Evolutionary conservation across 1,140 invertebrate genomes (phyloP), one percentile per base, ranked within the genome.

Genomic region (Ips nitidus): DNA sequence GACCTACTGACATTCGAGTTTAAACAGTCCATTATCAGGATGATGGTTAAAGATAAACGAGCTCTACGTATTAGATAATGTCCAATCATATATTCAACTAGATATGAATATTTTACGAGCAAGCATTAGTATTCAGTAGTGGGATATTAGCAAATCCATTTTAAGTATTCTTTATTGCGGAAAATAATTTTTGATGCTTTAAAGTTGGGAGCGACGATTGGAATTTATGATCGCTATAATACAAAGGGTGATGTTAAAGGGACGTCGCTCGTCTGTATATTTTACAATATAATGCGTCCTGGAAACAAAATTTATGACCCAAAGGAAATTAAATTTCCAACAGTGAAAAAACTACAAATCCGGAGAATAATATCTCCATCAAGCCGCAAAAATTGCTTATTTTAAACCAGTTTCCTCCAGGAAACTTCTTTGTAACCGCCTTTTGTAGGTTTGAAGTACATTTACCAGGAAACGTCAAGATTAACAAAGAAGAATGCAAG

Each of bases 291-390:
- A 50, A 50, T 22, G 22, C 22, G 45, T 22, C 45, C 3, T 50
- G 45, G 45, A 50, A 50, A 50, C 45, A 22, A 50, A 50, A 50
- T 50, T 50, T 50, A 50, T 50, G 45, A 50, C 22, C 45, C 45
- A 22, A 50, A 3, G 45, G 45, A 50, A 50, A 50, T 50, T 50
- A 50, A 50, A 50, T 50, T 50, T 50, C 45, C 45, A 2, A 6
- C 45, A 3, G 45, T 50, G 22, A 50, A 50, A 50, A 50, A 50
- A 50, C 22, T 22, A 50, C 45, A 50, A 50, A 50, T 50, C 45
- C 45, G 45, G 45, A 50, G 45, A 50, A 50, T 50, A 50, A 50
- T 50, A 50, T 22, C 45, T 50, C 45, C 45, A 50, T 50, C 45
- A 50, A 50, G 45, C 45, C 45, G 45, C 22, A 22, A 50, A 50